Conservation (phyloP, 2,888 invertebrate species). For the Toxonevra muliebris region DNA sequence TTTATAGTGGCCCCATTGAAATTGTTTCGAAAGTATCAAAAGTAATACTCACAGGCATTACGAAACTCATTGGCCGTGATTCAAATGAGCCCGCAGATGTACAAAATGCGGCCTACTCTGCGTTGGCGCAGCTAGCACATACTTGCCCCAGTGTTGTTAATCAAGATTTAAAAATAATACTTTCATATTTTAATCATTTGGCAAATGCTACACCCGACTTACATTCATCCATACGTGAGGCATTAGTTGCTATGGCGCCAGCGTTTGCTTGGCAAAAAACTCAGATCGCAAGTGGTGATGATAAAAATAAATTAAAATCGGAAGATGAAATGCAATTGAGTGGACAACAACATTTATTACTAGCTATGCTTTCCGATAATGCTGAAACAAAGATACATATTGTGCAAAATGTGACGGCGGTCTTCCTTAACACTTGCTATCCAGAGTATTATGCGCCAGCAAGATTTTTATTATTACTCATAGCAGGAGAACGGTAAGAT, state of each 20-base stretch:
- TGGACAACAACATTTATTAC: slow-evolving; percentile 66
- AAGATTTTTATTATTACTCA: slow-evolving; percentile 81
- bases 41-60: slow-evolving; percentile 61
- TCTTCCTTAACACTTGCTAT: slow-evolving; percentile 84
- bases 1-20: slow-evolving; percentile 56
- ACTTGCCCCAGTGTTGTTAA: slow-evolving; percentile 70
- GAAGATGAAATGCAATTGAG: slow-evolving; percentile 60
- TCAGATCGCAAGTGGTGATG: slow-evolving; percentile 46
- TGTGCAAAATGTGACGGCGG: slow-evolving; percentile 83
- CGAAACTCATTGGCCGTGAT: slow-evolving; percentile 61
- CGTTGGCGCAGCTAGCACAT: slow-evolving; percentile 67
- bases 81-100: slow-evolving; percentile 62
- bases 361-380: slow-evolving; percentile 77
- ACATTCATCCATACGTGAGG: slow-evolving; percentile 74
- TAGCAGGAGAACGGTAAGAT: slow-evolving; percentile 82
- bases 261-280: slow-evolving; percentile 68
- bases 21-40: slow-evolving; percentile 61
- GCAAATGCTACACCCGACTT: slow-evolving; percentile 66
- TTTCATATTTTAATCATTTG: slow-evolving; percentile 62
- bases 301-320: slow-evolving; percentile 42
- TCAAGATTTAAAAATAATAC: slow-evolving; percentile 69
- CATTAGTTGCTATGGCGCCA: slow-evolving; percentile 74
- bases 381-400: slow-evolving; percentile 81
- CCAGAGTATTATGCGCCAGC: slow-evolving; percentile 84
- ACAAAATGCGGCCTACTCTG: slow-evolving; percentile 66